These are phyloP conservation scores for Psephotus haematonotus DNA, from an alignment of 2,113 vertebrate species.

Conservation along the genomic window DNA sequence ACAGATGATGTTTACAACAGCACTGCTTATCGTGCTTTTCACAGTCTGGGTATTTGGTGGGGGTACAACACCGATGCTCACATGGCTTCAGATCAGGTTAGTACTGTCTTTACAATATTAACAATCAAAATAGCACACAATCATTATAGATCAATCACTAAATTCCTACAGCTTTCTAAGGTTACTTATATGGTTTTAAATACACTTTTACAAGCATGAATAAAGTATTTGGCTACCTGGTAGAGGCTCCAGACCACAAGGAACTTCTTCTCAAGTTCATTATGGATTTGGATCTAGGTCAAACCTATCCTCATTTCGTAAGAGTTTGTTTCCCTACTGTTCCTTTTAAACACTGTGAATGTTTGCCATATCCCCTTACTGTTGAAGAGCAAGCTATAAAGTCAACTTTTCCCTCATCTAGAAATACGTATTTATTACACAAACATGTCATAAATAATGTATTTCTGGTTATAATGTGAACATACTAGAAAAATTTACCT, in stretches of 20 bases:
- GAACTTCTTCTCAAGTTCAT: not conserved
- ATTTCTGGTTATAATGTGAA: not conserved
- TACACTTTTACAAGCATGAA: not conserved
- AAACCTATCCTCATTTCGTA: not conserved
- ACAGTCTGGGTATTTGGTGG: slow-evolving; percentile 84
- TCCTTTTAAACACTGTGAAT: not conserved
- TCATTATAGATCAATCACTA: rapidly evolving
- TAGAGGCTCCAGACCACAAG: not conserved
- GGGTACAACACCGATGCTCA: slow-evolving; percentile 79
- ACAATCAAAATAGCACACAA: not conserved
- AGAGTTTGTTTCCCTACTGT: not conserved
- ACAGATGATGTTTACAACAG: slow-evolving; percentile 82
- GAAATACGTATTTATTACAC: not conserved
- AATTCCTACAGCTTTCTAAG: not conserved
- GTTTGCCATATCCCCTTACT: not conserved
- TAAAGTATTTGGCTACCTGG: not conserved
- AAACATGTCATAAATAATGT: not conserved
- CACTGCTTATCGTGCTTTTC: slow-evolving; percentile 81
- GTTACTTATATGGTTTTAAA: not conserved
- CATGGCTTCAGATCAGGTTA: slow-evolving; percentile 84
- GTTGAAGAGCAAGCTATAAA: not conserved
- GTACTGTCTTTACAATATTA: not conserved
- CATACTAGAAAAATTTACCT: not conserved
- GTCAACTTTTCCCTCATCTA: not conserved
- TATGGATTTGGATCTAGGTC: not conserved